Conservation (phyloP, 2,113 vertebrate genomes). For the Campylomormyrus numenius region DNA sequence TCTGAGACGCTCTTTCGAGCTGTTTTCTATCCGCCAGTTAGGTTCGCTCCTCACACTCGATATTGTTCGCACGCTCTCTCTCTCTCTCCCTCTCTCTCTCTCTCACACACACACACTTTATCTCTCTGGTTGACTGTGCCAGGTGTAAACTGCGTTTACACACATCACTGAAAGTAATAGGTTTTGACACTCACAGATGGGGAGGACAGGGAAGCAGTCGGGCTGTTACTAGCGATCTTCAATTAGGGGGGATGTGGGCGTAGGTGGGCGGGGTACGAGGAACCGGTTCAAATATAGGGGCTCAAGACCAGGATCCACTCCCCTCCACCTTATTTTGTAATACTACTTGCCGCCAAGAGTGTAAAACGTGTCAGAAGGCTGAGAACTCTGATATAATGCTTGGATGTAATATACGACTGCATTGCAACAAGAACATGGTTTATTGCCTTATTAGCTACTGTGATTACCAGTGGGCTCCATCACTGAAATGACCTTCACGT, state of each 20-base stretch:
- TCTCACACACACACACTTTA: neutral
- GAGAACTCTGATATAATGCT: neutral
- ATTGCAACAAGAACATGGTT: slow-evolving; percentile 1
- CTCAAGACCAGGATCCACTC: neutral
- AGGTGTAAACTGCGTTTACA: slow-evolving; percentile 6
- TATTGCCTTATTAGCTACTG: neutral
- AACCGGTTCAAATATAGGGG: neutral
- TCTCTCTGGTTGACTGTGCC: neutral
- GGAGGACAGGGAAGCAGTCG: neutral
- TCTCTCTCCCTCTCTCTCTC: neutral
- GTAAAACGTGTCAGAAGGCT: neutral
- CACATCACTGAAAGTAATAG: slow-evolving; percentile 4
- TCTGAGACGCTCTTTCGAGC: neutral
- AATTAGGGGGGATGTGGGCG: neutral
- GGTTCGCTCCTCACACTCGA: neutral
- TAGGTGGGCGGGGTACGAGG: neutral
- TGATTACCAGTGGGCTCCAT: neutral
- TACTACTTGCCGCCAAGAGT: neutral
- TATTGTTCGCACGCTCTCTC: slow-evolving; percentile 7
- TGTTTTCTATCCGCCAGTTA: neutral
- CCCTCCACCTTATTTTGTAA: neutral
- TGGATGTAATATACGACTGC: neutral
- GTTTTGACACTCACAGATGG: neutral
- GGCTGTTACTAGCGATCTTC: neutral
- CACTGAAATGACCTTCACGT: neutral